These are phyloP conservation scores for Toxostoma redivivum DNA, from an alignment of 2,113 vertebrate genomes.

Conservation along the genomic window DNA sequence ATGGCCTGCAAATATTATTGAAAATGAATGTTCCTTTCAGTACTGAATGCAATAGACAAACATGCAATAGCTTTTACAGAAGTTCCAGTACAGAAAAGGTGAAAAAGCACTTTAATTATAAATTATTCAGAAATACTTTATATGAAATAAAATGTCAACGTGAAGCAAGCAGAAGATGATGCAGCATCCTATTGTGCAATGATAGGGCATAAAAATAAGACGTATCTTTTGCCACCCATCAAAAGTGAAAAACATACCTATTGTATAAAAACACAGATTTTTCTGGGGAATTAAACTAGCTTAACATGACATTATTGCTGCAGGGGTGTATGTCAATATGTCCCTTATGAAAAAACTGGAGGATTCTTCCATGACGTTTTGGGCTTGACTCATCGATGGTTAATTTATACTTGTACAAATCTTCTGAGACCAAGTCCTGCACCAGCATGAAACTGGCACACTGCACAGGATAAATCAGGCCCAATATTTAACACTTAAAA, in stretches of 20 bases:
- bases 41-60: not conserved
- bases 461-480: not conserved
- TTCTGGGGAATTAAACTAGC: not conserved
- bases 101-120: constrained; percentile 32
- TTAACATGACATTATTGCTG: not conserved
- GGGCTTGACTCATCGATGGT: not conserved
- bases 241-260: not conserved
- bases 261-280: not conserved
- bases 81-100: not conserved
- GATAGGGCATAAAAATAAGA: not conserved
- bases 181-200: not conserved
- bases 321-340: not conserved
- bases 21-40: not conserved
- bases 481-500: not conserved
- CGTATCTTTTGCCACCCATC: not conserved
- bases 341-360: not conserved
- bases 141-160: not conserved
- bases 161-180: not conserved
- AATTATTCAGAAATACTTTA: constrained; percentile 41
- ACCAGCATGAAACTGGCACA: not conserved
- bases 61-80: not conserved
- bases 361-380: not conserved
- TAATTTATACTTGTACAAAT: not conserved
- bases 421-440: not conserved
- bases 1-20: not conserved